Percentiles rank a stretch among this genome's conserved stretches.
These are phyloP conservation scores for Phrynocephalus versicolor DNA, from an alignment of 2,113 vertebrate species.

Conservation along the genomic window DNA sequence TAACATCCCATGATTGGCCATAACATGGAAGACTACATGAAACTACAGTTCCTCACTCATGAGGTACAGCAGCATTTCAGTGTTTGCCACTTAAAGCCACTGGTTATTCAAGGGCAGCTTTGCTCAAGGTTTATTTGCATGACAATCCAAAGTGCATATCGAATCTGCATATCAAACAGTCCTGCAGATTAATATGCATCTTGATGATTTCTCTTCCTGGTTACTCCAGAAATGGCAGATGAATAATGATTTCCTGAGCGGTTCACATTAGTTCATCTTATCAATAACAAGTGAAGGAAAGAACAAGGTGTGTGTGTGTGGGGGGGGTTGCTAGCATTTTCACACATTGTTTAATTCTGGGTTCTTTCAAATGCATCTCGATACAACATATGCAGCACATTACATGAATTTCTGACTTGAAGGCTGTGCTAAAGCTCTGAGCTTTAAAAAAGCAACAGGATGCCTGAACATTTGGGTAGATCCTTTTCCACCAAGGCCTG, in stretches of 20 bases:
- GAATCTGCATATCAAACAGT: not conserved
- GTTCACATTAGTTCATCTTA: not conserved
- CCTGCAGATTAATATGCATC: not conserved
- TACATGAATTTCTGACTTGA: not conserved
- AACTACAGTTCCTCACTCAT: not conserved
- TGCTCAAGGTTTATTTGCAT: not conserved
- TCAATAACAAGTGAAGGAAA: not conserved
- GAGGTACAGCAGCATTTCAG: not conserved
- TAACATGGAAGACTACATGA: not conserved
- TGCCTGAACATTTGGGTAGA: constrained; percentile 1
- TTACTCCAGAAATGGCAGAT: not conserved
- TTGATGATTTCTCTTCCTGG: not conserved
- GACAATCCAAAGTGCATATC: not conserved
- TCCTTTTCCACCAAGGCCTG: not conserved
- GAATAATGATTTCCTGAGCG: not conserved
- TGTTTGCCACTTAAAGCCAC: not conserved
- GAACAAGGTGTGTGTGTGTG: not conserved
- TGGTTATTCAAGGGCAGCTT: not conserved
- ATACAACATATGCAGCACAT: not conserved
- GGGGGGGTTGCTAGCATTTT: not conserved
- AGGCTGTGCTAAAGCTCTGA: not conserved
- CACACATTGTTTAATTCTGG: not conserved
- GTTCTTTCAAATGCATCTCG: not conserved
- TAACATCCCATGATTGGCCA: not conserved
- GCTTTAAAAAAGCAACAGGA: not conserved